Evolutionary conservation across 2,113 vertebrate species (phyloP), one percentile per base, ranked within the genome.

Genomic region (Poeciliopsis occidentalis): DNA sequence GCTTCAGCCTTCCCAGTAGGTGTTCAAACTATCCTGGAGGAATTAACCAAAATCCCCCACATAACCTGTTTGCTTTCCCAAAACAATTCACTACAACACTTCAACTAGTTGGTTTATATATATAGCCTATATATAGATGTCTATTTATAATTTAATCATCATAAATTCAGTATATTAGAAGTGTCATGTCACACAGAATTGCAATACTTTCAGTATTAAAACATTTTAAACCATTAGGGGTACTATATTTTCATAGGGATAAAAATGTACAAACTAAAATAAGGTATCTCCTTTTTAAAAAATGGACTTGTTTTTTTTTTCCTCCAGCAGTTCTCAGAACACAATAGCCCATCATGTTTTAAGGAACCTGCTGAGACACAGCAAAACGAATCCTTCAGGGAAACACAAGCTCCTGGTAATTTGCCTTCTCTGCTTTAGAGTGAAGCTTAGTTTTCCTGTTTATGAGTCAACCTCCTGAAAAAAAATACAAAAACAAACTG

Each of bases 1-100:
- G 87, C 85, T 91, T 82, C 80, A 82, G 82, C 81, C 69, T 34
- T 75, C 76, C 32, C 76, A 39, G 71, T 65, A 51, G 83, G 81
- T 63, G 79, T 66, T 67, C 67, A 64, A 12, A 77, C 34, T 51
- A 54, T 78, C 80, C 77, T 64, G 66, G 22, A 39, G 67, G 72
- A 67, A 69, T 31, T 64, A 72, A 79, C 12, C 3, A 44, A 80
- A 85, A 73, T 39, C 71, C 41, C 29, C 68, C 69, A 64, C 67
- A 75, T 78, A n/a, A 0, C 32, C 73, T 74, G 32, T 83, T 69
- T 78, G 77, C 39, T 81, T 75, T 62, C 60, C 61, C 32, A 57
- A 32, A 73, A 47, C 60, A 63, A 71, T 69, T 44, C 32, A 60
- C 13, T 7, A 12, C 8, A 30, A 30, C 31, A 60, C 31, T 27